Conservation (phyloP, 2,797 vertebrate species). For the Delichon dasypus region DNA sequence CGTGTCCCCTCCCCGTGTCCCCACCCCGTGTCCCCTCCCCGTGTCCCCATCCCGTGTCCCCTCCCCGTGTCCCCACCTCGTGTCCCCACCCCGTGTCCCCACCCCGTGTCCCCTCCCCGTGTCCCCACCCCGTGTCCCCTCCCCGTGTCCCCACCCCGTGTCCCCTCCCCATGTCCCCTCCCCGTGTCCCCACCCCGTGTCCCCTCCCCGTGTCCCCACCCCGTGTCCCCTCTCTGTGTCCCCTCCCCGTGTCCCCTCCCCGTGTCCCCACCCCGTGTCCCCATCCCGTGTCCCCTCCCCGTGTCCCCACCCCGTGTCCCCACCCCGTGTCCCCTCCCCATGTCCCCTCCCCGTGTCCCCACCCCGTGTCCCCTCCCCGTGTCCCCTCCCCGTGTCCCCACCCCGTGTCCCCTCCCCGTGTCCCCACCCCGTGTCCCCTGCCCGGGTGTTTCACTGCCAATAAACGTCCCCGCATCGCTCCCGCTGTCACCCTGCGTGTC, state of each 20-base stretch:
- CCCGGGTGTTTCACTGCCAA: background rate
- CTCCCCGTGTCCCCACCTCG: too few relatives aligned
- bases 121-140: background rate
- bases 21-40: too few relatives aligned
- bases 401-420: background rate
- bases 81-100: too few relatives aligned
- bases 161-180: background rate
- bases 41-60: too few relatives aligned
- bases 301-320: too few relatives aligned
- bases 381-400: background rate
- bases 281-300: too few relatives aligned
- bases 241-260: fast-evolving
- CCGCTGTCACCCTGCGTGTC: background rate
- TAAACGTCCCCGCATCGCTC: background rate
- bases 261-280: too few relatives aligned
- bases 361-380: too few relatives aligned
- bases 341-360: too few relatives aligned
- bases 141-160: too few relatives aligned
- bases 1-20: background rate
- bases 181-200: background rate
- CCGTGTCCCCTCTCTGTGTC: background rate
- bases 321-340: too few relatives aligned
- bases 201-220: background rate
- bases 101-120: too few relatives aligned
- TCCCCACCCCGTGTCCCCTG: background rate